Percentiles rank a stretch among this genome's conserved stretches.
phyloP scores from a whole-genome alignment of 1,140 invertebrate species.

The Pentalonia nigronervosa region DNA sequence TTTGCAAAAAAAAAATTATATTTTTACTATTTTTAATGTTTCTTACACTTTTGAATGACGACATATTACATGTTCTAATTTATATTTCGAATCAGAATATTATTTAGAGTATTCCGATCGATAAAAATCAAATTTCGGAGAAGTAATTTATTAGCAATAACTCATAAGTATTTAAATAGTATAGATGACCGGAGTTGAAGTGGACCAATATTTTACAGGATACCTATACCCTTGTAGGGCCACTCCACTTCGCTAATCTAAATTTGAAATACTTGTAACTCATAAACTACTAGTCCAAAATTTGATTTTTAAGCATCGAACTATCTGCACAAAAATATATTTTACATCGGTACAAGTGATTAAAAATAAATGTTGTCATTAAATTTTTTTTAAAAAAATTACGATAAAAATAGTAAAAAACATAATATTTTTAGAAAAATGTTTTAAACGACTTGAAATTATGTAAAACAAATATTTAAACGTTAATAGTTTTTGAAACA shows the following conservation, averaged over 20 bases:
- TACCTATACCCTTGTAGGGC: no score
- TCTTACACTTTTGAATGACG: no score
- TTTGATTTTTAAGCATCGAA: neutral
- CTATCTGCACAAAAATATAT: neutral
- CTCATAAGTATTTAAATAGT: no score
- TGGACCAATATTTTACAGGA: no score
- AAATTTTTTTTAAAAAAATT: neutral
- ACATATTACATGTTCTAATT: no score
- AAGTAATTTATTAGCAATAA: no score
- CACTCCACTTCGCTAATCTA: neutral
- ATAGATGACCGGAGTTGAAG: no score
- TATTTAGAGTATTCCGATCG: no score
- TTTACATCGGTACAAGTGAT: neutral
- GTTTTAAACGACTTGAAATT: neutral
- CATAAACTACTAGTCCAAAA: neutral
- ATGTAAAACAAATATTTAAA: neutral
- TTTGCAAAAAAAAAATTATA: neutral
- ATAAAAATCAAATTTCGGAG: no score
- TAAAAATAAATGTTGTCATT: neutral
- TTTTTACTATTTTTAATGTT: neutral
- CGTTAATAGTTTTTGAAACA: neutral
- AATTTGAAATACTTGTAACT: neutral
- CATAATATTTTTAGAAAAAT: neutral
- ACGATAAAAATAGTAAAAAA: no score
- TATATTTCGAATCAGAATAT: no score